Conservation (phyloP, 2,888 invertebrate genomes). For the Pteria penguin region DNA sequence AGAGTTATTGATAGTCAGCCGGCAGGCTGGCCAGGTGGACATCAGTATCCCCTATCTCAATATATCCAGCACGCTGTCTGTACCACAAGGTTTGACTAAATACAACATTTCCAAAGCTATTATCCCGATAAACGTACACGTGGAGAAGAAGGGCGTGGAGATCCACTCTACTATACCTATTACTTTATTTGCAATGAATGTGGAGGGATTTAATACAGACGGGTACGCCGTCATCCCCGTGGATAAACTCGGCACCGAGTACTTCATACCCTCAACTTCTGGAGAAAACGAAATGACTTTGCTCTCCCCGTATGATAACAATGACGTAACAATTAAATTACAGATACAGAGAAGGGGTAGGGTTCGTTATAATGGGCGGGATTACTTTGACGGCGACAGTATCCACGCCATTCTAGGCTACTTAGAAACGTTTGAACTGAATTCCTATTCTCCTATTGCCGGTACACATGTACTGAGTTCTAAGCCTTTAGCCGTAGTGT, state of each 20-base stretch:
- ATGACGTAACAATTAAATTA: background rate
- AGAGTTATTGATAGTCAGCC: background rate
- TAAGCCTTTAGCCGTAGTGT: conserved; percentile 3
- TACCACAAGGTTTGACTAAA: background rate
- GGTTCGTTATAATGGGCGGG: background rate
- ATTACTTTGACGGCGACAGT: background rate
- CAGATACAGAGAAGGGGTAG: background rate
- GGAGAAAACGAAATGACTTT: background rate
- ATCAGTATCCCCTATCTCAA: background rate
- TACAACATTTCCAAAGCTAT: background rate
- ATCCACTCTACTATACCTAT: background rate
- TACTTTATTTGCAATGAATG: background rate
- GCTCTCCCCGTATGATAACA: background rate
- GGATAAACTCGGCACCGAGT: background rate
- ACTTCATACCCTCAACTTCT: background rate
- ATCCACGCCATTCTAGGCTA: background rate
- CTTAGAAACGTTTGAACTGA: conserved; percentile 2
- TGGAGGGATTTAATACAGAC: background rate
- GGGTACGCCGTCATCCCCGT: background rate
- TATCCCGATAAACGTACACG: background rate
- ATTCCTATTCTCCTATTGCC: background rate
- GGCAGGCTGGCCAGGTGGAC: background rate
- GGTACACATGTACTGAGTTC: background rate
- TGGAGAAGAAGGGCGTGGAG: conserved; percentile 1
- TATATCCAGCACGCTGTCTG: background rate